Evolutionary conservation across 2,113 vertebrate species (phyloP), one percentile per base, ranked within the genome.

Genomic region (Cololabis saira): DNA sequence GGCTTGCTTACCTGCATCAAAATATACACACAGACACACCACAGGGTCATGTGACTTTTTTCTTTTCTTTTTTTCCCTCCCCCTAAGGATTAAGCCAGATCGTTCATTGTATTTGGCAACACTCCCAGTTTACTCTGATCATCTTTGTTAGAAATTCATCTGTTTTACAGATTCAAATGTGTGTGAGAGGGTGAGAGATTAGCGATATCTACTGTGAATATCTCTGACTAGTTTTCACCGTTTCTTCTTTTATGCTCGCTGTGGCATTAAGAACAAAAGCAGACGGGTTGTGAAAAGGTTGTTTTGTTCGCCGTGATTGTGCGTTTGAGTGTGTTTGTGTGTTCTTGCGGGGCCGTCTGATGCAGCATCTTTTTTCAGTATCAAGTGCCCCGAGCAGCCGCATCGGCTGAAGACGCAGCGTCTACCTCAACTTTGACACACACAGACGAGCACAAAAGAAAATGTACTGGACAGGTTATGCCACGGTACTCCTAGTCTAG

Each of bases 91-190:
- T 66, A 68, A 22, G 44, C 71, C 64, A 30, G 67, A 81, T 73
- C 58, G 63, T 78, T 73, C 55, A 60, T 78, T 67, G 76, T 63
- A 68, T 57, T 79, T 89, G 83, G 85, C 85, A 76, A 37, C 40
- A 22, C 52, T 84, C 80, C 86, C 79, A 81, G 61, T 80, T 74
- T 74, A 71, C 71, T 69, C 65, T 71, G 66, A 85, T 80, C 70
- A 87, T 78, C 86, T 87, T 85, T 88, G 82, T 89, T 85, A 71
- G 66, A 81, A 76, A 85, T 85, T 87, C 76, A 87, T 89, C 30
- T 53, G 33, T 80, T 85, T 75, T 67, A 40, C 73, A 4, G 44
- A 67, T 70, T 58, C 49, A 67, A 27, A 50, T 61, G 45, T 68
- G 52, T 70, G 57, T 50, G 42, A 67, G 47, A 64, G 64, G 51